Evolutionary conservation across 1,140 invertebrate species (phyloP).

Genomic region (Sitobion miscanthi): DNA sequence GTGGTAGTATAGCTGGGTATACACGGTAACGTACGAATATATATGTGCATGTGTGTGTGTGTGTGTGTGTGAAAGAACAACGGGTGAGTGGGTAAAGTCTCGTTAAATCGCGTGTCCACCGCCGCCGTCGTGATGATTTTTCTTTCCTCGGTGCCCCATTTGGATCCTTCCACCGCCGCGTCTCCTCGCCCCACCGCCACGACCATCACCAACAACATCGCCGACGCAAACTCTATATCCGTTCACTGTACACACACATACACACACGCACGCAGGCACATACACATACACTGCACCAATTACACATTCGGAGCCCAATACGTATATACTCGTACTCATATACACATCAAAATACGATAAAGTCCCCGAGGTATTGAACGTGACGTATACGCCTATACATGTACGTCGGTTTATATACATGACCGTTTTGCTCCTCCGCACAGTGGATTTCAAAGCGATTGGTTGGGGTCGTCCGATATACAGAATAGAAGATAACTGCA

Average conservation of each 20-base stretch:
- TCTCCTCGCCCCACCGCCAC: not conserved
- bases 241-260: not conserved
- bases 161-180: not conserved
- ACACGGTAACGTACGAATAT: not conserved
- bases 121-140: slow-evolving; percentile 28
- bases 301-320: not conserved
- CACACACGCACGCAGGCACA: not conserved
- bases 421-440: not conserved
- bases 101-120: slow-evolving; percentile 31
- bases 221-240: not conserved
- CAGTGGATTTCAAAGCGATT: not conserved
- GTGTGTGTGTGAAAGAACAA: too few species aligned
- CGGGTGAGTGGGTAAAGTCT: not conserved
- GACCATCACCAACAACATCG: not conserved
- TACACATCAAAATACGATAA: not conserved
- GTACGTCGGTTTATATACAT: not conserved
- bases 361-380: slow-evolving; percentile 21
- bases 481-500: not conserved
- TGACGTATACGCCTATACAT: not conserved
- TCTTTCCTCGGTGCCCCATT: not conserved
- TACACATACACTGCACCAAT: not conserved
- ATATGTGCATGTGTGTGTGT: not conserved
- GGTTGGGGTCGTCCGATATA: not conserved
- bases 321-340: not conserved
- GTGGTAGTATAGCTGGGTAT: not conserved